Evolutionary conservation across 1,140 invertebrate genomes (phyloP).

Genomic region (Dermatophagoides farinae): DNA sequence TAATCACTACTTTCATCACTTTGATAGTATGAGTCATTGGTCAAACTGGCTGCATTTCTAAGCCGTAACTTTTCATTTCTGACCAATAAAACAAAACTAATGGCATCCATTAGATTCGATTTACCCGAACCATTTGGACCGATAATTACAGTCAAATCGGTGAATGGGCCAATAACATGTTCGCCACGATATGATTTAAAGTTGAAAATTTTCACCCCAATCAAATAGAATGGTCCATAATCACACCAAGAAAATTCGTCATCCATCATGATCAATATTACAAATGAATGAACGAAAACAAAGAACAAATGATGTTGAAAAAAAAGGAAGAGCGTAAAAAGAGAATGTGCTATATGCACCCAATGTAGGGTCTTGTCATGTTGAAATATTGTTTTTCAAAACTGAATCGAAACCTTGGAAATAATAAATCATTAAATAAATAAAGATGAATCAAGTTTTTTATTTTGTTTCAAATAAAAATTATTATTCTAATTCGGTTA

Average conservation of each 20-base stretch:
- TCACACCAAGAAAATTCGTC: too few relatives aligned
- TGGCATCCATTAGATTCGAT: constrained; percentile 5
- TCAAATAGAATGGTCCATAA: not conserved
- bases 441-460: too few relatives aligned
- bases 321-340: too few relatives aligned
- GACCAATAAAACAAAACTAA: not conserved
- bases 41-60: not conserved
- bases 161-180: not conserved
- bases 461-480: too few relatives aligned
- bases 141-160: not conserved
- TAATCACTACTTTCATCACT: not conserved
- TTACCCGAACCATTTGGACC: constrained; percentile 3
- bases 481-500: not conserved
- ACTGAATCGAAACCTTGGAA: too few relatives aligned
- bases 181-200: not conserved
- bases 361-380: too few relatives aligned
- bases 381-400: too few relatives aligned
- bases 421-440: too few relatives aligned
- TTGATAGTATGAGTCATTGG: not conserved
- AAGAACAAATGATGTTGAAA: too few relatives aligned
- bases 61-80: not conserved
- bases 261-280: too few relatives aligned
- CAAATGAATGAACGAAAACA: too few relatives aligned
- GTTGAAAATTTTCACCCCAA: not conserved
- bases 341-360: too few relatives aligned